Conservation (phyloP, 2,113 vertebrate species). For the Pardalotus punctatus region DNA sequence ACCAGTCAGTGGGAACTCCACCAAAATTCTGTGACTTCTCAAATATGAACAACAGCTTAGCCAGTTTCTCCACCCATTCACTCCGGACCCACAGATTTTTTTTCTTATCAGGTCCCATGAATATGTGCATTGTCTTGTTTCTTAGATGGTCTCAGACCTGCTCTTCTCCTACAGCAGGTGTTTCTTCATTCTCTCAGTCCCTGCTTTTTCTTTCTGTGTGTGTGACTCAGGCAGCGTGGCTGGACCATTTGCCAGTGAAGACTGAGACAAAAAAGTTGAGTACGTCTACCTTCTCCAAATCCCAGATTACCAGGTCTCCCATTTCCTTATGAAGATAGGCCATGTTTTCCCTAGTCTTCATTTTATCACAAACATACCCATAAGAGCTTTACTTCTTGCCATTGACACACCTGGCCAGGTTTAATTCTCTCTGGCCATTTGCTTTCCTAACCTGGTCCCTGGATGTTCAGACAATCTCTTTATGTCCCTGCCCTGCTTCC, state of each 20-base stretch:
- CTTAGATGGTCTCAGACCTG: neutral
- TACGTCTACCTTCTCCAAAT: neutral
- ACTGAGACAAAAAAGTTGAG: neutral
- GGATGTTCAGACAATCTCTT: neutral
- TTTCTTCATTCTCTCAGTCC: neutral
- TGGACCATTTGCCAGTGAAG: neutral
- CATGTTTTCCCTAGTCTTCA: neutral
- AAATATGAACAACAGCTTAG: neutral
- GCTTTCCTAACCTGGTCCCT: neutral
- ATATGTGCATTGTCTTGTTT: neutral
- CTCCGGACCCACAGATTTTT: neutral
- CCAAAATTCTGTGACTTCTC: fast-evolving
- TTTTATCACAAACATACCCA: neutral
- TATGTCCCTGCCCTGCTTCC: neutral
- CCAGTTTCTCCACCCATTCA: neutral
- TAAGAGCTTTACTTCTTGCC: neutral
- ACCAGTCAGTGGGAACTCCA: neutral
- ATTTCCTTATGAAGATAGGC: neutral
- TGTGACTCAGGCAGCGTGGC: neutral
- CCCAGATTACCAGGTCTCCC: neutral
- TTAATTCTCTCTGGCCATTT: neutral
- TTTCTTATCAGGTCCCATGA: neutral
- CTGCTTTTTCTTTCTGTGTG: neutral
- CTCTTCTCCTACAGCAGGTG: neutral
- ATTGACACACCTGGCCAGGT: neutral